Conservation (phyloP, 1,140 invertebrate species). For the Drosophila virilis region DNA sequence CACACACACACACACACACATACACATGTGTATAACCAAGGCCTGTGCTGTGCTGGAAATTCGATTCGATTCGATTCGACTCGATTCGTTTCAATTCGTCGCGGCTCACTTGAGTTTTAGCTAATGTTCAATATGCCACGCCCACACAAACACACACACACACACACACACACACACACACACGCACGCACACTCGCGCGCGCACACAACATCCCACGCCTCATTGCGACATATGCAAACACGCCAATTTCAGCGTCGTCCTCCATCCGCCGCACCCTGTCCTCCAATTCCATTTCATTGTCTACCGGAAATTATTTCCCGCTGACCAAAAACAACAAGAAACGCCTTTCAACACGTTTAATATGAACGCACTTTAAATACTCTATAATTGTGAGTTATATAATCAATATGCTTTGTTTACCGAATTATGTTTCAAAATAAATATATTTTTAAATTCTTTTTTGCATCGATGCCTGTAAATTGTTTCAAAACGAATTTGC, state of each 20-base stretch:
- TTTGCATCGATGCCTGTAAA: too few relatives aligned
- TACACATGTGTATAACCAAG: not conserved
- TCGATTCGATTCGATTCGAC: slow-evolving; percentile 45
- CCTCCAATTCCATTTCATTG: slow-evolving; percentile 53
- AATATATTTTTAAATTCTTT: too few relatives aligned
- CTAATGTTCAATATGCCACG: slow-evolving; percentile 81
- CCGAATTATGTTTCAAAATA: too few relatives aligned
- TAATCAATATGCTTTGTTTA: too few relatives aligned
- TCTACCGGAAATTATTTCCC: slow-evolving; percentile 79
- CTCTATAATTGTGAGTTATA: not conserved
- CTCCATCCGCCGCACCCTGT: slow-evolving; percentile 13
- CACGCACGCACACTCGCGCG: not conserved
- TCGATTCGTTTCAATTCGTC: slow-evolving; percentile 75
- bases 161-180: slow-evolving; percentile 6
- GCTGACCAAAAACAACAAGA: slow-evolving; percentile 48
- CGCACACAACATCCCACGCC: not conserved
- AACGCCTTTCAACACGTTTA: not conserved
- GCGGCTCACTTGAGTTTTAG: slow-evolving; percentile 81
- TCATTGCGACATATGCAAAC: slow-evolving; percentile 73
- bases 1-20: not conserved
- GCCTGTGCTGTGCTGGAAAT: slow-evolving; percentile 36
- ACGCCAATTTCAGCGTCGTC: slow-evolving; percentile 67
- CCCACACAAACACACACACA: slow-evolving; percentile 32
- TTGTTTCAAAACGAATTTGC: too few relatives aligned
- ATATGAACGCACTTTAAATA: slow-evolving; percentile 18